phyloP scores from a whole-genome alignment of 2,888 invertebrate genomes.

The Trachelus stipa region DNA sequence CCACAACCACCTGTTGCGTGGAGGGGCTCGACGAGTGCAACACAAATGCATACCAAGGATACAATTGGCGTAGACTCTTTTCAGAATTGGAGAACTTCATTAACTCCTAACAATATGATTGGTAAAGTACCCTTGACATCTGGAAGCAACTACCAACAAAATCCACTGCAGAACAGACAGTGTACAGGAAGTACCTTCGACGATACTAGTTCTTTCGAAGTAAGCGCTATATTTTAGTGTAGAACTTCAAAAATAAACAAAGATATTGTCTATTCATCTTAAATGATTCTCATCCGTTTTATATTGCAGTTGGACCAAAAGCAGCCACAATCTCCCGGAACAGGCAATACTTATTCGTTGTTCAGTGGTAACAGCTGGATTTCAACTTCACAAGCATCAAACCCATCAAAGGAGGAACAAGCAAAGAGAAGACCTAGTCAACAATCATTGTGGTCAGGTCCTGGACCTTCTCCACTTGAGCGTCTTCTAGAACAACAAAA shows the following conservation, averaged over 20 bases:
- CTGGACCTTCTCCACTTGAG: slow-evolving; percentile 83
- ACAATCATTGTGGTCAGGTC: slow-evolving; percentile 82
- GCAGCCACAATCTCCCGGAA: slow-evolving; percentile 54
- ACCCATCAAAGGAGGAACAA: slow-evolving; percentile 46
- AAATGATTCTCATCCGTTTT: background rate
- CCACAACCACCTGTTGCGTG: slow-evolving; percentile 53
- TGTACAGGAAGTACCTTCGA: slow-evolving; percentile 46
- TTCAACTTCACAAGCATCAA: slow-evolving; percentile 43
- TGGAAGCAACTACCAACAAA: slow-evolving; percentile 50
- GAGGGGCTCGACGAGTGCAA: slow-evolving; percentile 45
- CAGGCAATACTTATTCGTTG: slow-evolving; percentile 70
- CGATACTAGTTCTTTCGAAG: slow-evolving; percentile 48
- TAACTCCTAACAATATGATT: slow-evolving; percentile 37
- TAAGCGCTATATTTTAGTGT: slow-evolving; percentile 28
- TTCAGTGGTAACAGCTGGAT: slow-evolving; percentile 68
- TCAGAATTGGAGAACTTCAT: slow-evolving; percentile 52
- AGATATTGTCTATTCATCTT: slow-evolving; percentile 1
- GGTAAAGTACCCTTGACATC: slow-evolving; percentile 42
- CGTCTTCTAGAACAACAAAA: slow-evolving; percentile 85
- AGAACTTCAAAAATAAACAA: slow-evolving; percentile 6
- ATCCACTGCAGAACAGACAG: slow-evolving; percentile 30
- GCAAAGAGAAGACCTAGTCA: slow-evolving; percentile 55
- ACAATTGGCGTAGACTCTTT: slow-evolving; percentile 42
- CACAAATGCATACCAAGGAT: slow-evolving; percentile 44
- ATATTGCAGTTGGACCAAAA: slow-evolving; percentile 55